Conservation (phyloP, 2,113 vertebrate species). For the Ursus arctos region DNA sequence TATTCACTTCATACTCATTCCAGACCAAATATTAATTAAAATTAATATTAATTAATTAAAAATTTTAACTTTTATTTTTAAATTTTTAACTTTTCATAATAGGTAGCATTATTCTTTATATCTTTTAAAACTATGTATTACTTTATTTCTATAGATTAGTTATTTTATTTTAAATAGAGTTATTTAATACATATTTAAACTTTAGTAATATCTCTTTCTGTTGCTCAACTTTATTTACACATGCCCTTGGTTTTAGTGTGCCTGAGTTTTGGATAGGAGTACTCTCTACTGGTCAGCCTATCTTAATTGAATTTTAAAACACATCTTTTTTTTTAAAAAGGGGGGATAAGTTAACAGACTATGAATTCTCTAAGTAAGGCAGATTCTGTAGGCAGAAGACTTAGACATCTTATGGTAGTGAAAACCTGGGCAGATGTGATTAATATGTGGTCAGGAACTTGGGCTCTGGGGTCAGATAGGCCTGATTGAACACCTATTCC, state of each 20-base stretch:
- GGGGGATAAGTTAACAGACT: neutral
- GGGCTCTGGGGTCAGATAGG: neutral
- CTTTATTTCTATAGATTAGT: neutral
- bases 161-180: slow-evolving; percentile 45
- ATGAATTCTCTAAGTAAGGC: neutral
- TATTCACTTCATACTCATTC: slow-evolving; percentile 28
- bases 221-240: slow-evolving; percentile 32
- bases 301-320: slow-evolving; percentile 28
- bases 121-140: neutral
- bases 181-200: slow-evolving; percentile 35
- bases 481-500: neutral
- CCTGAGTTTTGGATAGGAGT: neutral
- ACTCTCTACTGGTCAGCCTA: neutral
- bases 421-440: neutral
- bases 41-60: neutral
- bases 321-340: slow-evolving; percentile 3
- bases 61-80: neutral
- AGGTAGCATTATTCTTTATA: neutral
- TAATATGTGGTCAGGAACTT: neutral
- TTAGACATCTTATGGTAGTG: neutral
- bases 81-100: neutral
- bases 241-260: neutral
- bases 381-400: neutral
- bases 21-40: slow-evolving; percentile 31
- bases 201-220: neutral